Evolutionary conservation across 2,797 vertebrate genomes (phyloP).

Genomic region (Galago senegalensis): DNA sequence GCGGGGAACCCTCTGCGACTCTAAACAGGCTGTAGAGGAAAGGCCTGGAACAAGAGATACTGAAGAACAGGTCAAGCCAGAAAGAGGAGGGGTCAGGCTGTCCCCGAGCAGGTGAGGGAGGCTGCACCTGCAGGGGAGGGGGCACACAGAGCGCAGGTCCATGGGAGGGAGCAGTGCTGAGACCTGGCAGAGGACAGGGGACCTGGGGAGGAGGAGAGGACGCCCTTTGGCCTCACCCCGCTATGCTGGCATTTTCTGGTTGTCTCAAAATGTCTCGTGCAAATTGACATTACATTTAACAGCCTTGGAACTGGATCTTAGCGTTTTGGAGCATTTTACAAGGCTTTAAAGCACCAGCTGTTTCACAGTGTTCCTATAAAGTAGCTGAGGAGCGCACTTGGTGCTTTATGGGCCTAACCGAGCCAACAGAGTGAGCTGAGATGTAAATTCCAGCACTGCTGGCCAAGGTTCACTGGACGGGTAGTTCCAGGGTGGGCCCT

Average conservation of each 20-base stretch:
- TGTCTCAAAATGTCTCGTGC: rapidly evolving
- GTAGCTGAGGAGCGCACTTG: rapidly evolving
- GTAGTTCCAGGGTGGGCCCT: neutral
- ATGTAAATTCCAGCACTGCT: neutral
- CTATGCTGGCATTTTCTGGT: too few species aligned
- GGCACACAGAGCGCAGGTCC: rapidly evolving
- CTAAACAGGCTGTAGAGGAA: too few species aligned
- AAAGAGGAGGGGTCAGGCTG: neutral
- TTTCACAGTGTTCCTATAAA: rapidly evolving
- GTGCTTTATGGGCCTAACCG: neutral
- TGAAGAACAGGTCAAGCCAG: neutral
- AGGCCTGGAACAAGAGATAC: neutral
- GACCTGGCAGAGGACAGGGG: too few species aligned
- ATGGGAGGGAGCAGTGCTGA: neutral
- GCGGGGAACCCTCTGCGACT: neutral
- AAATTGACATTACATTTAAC: rapidly evolving
- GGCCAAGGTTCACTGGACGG: neutral
- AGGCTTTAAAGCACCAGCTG: rapidly evolving
- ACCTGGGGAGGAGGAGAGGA: rapidly evolving
- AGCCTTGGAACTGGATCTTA: rapidly evolving
- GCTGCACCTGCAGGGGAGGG: neutral
- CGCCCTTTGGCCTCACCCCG: rapidly evolving
- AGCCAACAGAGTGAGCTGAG: neutral
- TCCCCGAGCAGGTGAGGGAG: neutral
- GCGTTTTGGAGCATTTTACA: neutral